Conservation (phyloP, 2,797 vertebrate genomes). For the Sorex maritimensis region DNA sequence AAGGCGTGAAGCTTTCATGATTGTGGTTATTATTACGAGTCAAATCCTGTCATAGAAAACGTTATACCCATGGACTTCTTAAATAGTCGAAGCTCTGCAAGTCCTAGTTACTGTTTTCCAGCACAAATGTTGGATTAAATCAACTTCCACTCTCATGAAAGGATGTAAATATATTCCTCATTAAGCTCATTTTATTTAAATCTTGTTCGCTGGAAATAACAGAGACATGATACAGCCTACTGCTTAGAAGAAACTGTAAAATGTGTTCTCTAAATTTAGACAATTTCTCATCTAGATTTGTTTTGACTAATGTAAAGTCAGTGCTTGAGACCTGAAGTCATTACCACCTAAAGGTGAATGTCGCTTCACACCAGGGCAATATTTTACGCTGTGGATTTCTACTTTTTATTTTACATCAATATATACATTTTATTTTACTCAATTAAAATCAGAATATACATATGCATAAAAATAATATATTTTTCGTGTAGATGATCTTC, state of each 20-base stretch:
- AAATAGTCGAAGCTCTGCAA: slow-evolving; percentile 3
- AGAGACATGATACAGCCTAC: background rate
- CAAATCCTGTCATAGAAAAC: background rate
- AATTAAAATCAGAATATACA: background rate
- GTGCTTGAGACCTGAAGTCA: background rate
- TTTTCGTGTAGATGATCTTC: background rate
- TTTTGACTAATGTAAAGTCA: background rate
- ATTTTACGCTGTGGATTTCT: background rate
- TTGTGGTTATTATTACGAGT: background rate
- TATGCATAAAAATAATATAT: background rate
- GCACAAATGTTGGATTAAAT: slow-evolving; percentile 62
- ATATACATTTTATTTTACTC: background rate
- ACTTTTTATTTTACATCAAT: background rate
- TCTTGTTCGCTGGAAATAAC: slow-evolving; percentile 14
- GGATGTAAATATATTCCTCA: background rate
- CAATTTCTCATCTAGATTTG: background rate
- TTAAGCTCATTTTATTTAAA: slow-evolving; percentile 52
- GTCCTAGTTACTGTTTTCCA: slow-evolving; percentile 24
- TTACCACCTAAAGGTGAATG: background rate
- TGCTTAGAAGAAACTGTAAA: background rate
- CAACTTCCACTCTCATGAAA: slow-evolving; percentile 21
- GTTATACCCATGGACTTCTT: background rate
- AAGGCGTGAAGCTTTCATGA: background rate
- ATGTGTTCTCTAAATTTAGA: background rate
- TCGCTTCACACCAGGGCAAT: background rate